Base-by-base conservation (phyloP, 2,797 vertebrate genomes). In the Leptodactylus fallax region DNA sequence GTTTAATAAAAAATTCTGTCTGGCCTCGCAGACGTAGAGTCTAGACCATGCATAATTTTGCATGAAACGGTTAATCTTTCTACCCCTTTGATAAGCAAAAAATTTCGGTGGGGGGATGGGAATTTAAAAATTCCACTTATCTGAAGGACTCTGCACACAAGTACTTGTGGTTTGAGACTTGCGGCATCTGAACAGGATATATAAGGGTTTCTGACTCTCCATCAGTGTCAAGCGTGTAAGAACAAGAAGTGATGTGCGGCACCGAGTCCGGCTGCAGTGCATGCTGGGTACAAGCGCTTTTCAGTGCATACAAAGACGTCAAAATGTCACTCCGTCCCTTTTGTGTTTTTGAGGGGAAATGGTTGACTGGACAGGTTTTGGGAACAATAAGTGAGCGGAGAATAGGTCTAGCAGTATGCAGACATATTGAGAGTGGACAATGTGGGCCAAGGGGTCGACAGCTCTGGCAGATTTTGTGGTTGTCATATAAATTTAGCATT, bases 201-300 rank as follows among this genome's bases (percentile, higher is more conserved):
- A 16, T 82, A 88, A 90, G 81, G 84, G 90, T 85, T 86, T 89
- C 87, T 83, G 88, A 86, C 85, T 84, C n/a, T 88, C 81, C 76
- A 83, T 0, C 74, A 78, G 45, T 56, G 51, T 71, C 76, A 79
- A 21, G 51, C 47, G 14, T 47, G 45, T 60, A 84, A 74, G 55
- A 79, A 77, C 71, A 21, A 76, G 55, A 47, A 85, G 83, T 36
- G 36, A 25, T 49, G 65, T 60, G 53, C 16, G 5, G 21, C 1
- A 23, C 27, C 16, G 71, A 23, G 36, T 9, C 10, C 23, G 51
- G 9, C 17, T 19, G 65, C 71, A 14, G 25, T 60, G 71, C 69
- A 85, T 74, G 7, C 19, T 76, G 83, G 83, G 83, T 36, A 69
- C 53, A 36, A 12, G 21, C 17, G 23, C 47, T 51, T 83, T 71